These are phyloP conservation scores for Pachyramphus minor DNA, from an alignment of 2,113 vertebrate genomes.

Conservation along the genomic window DNA sequence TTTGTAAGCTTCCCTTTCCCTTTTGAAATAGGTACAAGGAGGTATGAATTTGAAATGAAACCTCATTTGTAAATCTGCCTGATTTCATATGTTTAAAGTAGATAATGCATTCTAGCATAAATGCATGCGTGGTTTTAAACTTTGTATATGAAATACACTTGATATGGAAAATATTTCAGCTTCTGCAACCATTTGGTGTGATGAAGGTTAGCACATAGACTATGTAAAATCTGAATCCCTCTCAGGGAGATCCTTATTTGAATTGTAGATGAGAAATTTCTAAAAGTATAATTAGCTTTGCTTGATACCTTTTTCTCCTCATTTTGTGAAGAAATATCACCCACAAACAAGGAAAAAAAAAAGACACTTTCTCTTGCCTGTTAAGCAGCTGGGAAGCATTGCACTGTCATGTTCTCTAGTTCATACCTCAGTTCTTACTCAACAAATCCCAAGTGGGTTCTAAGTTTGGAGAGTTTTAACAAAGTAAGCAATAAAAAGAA, in stretches of 20 bases:
- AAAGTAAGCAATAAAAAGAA: neutral
- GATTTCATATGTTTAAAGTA: neutral
- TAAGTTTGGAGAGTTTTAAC: neutral
- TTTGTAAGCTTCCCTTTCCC: neutral
- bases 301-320: neutral
- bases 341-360: neutral
- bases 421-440: neutral
- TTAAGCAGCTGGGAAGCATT: neutral
- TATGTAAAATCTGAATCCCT: conserved; percentile 39
- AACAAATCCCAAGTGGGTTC: neutral
- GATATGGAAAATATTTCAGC: conserved; percentile 35
- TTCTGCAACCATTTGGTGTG: neutral
- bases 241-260: conserved; percentile 49
- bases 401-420: neutral
- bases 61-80: neutral
- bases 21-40: neutral
- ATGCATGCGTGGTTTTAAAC: conserved; percentile 18
- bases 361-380: neutral
- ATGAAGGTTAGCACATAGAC: conserved; percentile 22
- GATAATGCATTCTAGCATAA: conserved; percentile 1
- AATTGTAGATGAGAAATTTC: conserved; percentile 56
- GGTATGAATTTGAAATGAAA: neutral
- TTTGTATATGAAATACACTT: neutral
- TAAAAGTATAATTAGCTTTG: conserved; percentile 59
- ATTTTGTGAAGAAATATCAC: neutral